These are phyloP conservation scores for Antheraea mylitta DNA, from an alignment of 1,140 invertebrate species.

Conservation along the genomic window DNA sequence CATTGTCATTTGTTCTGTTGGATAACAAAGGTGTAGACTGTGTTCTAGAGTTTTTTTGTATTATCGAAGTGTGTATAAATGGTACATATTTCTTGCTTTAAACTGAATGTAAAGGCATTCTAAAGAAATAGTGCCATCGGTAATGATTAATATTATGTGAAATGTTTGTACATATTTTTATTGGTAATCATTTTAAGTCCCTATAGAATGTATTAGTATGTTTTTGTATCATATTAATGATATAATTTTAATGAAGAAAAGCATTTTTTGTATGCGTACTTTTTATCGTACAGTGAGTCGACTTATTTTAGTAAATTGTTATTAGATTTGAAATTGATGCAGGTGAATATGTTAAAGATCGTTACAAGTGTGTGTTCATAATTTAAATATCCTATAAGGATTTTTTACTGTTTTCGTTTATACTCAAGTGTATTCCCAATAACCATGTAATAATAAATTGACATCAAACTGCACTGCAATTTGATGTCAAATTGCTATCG, in stretches of 20 bases:
- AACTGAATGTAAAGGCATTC: constrained; percentile 44
- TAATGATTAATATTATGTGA: constrained; percentile 47
- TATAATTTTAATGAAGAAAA: constrained; percentile 35
- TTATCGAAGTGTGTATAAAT: constrained; percentile 24
- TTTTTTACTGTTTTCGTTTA: constrained; percentile 30
- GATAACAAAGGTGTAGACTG: not conserved
- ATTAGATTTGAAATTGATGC: constrained; percentile 43
- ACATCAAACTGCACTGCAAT: no score
- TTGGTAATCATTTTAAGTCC: constrained; percentile 53
- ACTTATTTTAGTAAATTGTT: constrained; percentile 46
- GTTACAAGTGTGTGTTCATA: constrained; percentile 51
- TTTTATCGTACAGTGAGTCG: constrained; percentile 31
- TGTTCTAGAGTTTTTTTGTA: not conserved
- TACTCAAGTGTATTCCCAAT: not conserved
- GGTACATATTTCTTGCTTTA: constrained; percentile 59
- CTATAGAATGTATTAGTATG: constrained; percentile 50
- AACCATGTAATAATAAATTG: no score
- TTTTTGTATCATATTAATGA: constrained; percentile 62
- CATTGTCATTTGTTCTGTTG: not conserved
- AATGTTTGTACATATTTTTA: constrained; percentile 68
- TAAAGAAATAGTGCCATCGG: constrained; percentile 71
- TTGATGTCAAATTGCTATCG: no score
- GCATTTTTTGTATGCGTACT: constrained; percentile 47
- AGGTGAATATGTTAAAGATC: constrained; percentile 61
- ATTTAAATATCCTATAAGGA: constrained; percentile 45